phyloP scores from a whole-genome alignment of 92 coral and sea anemone genomes.

The Parazoanthus atlanticus region DNA sequence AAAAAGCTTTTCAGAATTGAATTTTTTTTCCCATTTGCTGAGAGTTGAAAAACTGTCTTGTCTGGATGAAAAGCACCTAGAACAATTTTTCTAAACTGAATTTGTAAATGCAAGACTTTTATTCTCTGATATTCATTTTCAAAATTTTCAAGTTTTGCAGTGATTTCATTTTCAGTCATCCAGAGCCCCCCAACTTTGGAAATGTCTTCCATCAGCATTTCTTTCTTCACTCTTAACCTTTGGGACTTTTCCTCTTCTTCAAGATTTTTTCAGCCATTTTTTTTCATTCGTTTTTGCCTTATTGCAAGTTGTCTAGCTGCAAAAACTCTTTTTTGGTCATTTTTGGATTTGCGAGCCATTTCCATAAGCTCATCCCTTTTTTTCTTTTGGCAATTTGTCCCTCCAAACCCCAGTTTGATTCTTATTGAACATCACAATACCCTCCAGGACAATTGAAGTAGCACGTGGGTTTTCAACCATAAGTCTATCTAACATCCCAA shows the following conservation, averaged over 20 bases:
- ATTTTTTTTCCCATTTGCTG: slow-evolving; percentile 1
- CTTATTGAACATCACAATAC: slow-evolving; percentile 35
- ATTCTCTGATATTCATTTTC: slow-evolving; percentile 15
- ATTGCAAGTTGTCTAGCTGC: slow-evolving; percentile 25
- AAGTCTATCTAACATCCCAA: slow-evolving; percentile 20
- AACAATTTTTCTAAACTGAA: slow-evolving; percentile 36
- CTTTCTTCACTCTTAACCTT: slow-evolving; percentile 30
- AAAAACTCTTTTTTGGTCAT: slow-evolving; percentile 1
- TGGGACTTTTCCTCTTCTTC: slow-evolving; percentile 18
- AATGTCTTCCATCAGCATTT: slow-evolving; percentile 12
- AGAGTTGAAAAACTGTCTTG: slow-evolving; percentile 29
- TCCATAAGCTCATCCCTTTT: slow-evolving; percentile 21
- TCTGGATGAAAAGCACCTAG: slow-evolving; percentile 48
- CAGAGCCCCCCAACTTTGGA: slow-evolving; percentile 27
- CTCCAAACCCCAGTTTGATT: slow-evolving; percentile 41
- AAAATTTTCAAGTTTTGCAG: slow-evolving; percentile 4
- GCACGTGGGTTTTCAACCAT: slow-evolving; percentile 42
- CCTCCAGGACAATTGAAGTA: slow-evolving; percentile 38
- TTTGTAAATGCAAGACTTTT: slow-evolving; percentile 35
- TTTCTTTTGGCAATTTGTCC: slow-evolving; percentile 34
- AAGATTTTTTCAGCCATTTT: background rate
- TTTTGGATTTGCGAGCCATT: slow-evolving; percentile 2
- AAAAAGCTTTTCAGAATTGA: background rate
- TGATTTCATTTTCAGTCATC: slow-evolving; percentile 13
- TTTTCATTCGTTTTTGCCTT: slow-evolving; percentile 1